Conservation (phyloP, 2,888 invertebrate species). For the Ophion obscuratus region DNA sequence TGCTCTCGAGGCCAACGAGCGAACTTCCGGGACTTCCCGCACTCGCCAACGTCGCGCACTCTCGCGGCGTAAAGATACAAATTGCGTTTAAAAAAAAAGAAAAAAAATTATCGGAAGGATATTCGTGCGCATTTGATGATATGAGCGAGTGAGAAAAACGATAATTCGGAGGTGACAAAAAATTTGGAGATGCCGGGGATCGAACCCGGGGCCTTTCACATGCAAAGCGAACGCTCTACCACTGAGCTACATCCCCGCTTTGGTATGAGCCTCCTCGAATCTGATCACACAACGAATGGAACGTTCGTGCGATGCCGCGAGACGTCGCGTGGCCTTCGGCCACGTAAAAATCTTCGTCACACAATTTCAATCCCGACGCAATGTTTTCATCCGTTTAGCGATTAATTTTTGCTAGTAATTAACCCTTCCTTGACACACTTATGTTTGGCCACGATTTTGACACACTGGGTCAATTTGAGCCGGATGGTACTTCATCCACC, state of each 20-base stretch:
- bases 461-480: too few relatives aligned
- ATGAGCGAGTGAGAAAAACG: neutral
- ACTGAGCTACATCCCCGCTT: conserved; percentile 96
- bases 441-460: too few relatives aligned
- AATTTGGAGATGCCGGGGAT: conserved; percentile 95
- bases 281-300: neutral
- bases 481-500: too few relatives aligned
- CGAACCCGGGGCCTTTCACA: conserved; percentile 99
- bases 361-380: neutral
- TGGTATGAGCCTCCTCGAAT: conserved; percentile 1
- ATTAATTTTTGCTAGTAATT: neutral
- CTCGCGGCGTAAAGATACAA: conserved; percentile 28
- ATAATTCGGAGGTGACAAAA: neutral
- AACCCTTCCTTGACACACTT: too few relatives aligned
- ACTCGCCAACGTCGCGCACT: neutral
- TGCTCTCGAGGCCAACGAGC: conserved; percentile 54
- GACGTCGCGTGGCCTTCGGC: neutral
- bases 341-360: conserved; percentile 5
- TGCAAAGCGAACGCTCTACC: conserved; percentile 99
- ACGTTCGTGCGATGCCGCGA: neutral
- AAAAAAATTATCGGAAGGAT: neutral
- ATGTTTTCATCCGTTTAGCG: neutral
- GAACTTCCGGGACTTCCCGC: conserved; percentile 64
- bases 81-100: conserved; percentile 19
- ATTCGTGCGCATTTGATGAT: neutral